These are phyloP conservation scores for Blennius ocellaris DNA, from an alignment of 2,113 vertebrate genomes.

Conservation along the genomic window DNA sequence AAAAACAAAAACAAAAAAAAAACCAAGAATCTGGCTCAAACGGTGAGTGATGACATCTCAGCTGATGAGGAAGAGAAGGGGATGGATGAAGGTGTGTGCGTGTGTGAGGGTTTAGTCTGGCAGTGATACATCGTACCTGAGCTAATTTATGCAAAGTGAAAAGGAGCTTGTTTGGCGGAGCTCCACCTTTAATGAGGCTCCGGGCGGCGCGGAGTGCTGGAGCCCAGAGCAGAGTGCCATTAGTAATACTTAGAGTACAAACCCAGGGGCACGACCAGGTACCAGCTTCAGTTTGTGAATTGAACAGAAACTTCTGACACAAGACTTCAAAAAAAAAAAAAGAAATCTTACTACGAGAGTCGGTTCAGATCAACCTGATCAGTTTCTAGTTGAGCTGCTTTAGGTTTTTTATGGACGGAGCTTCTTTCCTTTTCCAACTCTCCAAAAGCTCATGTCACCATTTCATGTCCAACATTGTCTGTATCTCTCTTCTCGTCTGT, in stretches of 20 bases:
- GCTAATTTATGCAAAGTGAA: constrained; percentile 87
- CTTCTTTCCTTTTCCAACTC: too few relatives aligned
- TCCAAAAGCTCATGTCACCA: too few relatives aligned
- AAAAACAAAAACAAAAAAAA: not conserved
- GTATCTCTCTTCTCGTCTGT: too few relatives aligned
- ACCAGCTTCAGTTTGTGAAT: too few relatives aligned
- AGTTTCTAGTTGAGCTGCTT: too few relatives aligned
- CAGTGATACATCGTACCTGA: constrained; percentile 81
- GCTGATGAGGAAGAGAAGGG: constrained; percentile 60
- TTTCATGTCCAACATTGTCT: too few relatives aligned
- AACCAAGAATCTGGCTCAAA: constrained; percentile 36
- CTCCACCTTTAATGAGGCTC: constrained; percentile 84
- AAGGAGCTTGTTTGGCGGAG: constrained; percentile 84
- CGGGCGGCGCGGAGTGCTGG: constrained; percentile 73
- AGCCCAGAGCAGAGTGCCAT: constrained; percentile 49
- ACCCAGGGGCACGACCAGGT: not conserved
- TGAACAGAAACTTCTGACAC: too few relatives aligned
- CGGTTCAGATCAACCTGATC: too few relatives aligned
- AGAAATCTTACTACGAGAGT: too few relatives aligned
- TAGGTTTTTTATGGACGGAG: too few relatives aligned
- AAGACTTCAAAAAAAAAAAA: too few relatives aligned
- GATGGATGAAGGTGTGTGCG: constrained; percentile 41
- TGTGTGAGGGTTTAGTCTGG: constrained; percentile 21
- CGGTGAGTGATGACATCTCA: constrained; percentile 61
- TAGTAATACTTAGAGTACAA: constrained; percentile 70